Evolutionary conservation across 2,888 invertebrate species (phyloP).

Genomic region (Cantharis flavilabris): DNA sequence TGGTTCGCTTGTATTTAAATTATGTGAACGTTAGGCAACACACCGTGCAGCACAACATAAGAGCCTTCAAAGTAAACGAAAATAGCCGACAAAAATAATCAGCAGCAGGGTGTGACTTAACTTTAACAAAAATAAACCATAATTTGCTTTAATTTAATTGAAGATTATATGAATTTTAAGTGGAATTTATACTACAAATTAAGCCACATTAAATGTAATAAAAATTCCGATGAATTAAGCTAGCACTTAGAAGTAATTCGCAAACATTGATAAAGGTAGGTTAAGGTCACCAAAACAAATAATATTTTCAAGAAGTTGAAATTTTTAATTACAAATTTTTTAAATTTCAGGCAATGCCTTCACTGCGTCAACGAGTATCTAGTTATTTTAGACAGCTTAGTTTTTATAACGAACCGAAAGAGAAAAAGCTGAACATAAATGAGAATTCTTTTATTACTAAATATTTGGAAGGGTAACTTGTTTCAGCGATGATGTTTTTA

Average conservation of each 20-base stretch:
- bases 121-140: background rate
- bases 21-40: background rate
- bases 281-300: background rate
- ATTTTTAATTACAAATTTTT: background rate
- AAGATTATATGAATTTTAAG: background rate
- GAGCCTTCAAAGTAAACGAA: background rate
- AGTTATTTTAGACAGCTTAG: constrained; percentile 75
- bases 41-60: background rate
- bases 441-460: constrained; percentile 71
- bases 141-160: background rate
- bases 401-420: constrained; percentile 65
- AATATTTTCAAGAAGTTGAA: background rate
- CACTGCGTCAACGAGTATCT: constrained; percentile 70
- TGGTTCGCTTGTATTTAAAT: background rate
- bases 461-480: constrained; percentile 69
- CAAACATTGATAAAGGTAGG: background rate
- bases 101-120: background rate
- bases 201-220: background rate
- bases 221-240: background rate
- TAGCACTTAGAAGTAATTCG: background rate
- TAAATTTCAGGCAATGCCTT: constrained; percentile 61
- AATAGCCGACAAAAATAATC: background rate
- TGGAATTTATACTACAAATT: background rate
- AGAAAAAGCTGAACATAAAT: constrained; percentile 56
- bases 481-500: background rate